A percentile compares a stretch with the other conserved stretches of the same genome.
phyloP scores from a whole-genome alignment of 1,140 invertebrate genomes.

The Saccostrea glomerata region DNA sequence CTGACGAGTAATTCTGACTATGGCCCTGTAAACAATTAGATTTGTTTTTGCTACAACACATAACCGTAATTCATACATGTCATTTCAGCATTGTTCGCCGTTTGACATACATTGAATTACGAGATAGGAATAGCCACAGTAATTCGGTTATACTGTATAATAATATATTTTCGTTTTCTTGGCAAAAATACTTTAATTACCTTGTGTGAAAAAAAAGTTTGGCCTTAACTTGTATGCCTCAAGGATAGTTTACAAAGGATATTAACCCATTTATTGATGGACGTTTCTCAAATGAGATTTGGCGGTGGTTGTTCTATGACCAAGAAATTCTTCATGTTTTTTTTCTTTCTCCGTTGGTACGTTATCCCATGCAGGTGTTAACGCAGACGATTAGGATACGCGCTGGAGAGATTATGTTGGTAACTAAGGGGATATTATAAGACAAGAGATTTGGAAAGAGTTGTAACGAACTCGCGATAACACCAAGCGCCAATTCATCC shows the following conservation, averaged over 20 bases:
- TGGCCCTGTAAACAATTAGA: neutral
- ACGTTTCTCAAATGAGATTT: neutral
- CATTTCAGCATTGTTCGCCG: slow-evolving; percentile 5
- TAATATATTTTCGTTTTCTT: slow-evolving; percentile 6
- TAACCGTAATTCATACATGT: slow-evolving; percentile 21
- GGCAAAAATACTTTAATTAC: neutral
- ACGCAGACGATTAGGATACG: slow-evolving; percentile 19
- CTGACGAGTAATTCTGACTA: neutral
- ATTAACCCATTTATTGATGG: slow-evolving; percentile 14
- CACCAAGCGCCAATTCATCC: slow-evolving; percentile 5
- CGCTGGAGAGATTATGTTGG: neutral
- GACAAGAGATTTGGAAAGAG: slow-evolving; percentile 21
- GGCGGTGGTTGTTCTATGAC: neutral
- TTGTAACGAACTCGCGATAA: slow-evolving; percentile 30
- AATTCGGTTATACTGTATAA: neutral
- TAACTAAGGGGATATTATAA: slow-evolving; percentile 25
- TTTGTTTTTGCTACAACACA: slow-evolving; percentile 6
- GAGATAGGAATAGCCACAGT: neutral
- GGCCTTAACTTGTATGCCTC: neutral
- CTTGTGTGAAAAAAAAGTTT: neutral
- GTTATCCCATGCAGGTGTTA: slow-evolving; percentile 18
- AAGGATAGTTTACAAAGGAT: neutral
- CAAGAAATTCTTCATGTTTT: neutral
- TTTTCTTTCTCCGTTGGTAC: neutral
- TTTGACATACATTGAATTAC: slow-evolving; percentile 14